Evolutionary conservation across 2,888 invertebrate genomes (phyloP).

Genomic region (Conistra vaccinii): DNA sequence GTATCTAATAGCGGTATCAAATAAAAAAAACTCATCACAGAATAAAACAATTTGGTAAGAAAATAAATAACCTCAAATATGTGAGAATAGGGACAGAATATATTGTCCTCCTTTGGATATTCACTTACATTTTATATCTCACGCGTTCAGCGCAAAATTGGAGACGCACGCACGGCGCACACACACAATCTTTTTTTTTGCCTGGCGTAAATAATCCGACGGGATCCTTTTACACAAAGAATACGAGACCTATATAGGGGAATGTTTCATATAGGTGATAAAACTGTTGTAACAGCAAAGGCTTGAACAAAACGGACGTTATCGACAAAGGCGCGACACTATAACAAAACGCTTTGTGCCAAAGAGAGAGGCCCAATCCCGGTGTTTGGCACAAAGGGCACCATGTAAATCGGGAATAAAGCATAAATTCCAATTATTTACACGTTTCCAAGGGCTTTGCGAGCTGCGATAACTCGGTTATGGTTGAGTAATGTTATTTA

Average conservation of each 20-base stretch:
- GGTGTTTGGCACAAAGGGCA: constrained; percentile 41
- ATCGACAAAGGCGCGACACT: constrained; percentile 34
- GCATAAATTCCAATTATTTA: constrained; percentile 44
- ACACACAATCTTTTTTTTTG: constrained; percentile 37
- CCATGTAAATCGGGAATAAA: constrained; percentile 30
- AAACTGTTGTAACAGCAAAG: constrained; percentile 10
- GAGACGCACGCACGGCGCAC: constrained; percentile 20
- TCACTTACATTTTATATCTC: constrained; percentile 49
- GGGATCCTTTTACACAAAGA: constrained; percentile 37
- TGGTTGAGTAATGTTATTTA: constrained; percentile 28
- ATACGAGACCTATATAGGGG: not conserved
- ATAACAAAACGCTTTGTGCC: constrained; percentile 22
- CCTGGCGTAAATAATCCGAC: constrained; percentile 32
- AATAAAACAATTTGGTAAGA: constrained; percentile 18
- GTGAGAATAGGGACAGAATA: constrained; percentile 30
- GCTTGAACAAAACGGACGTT: constrained; percentile 5
- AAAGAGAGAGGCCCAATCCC: constrained; percentile 1
- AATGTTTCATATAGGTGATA: constrained; percentile 12
- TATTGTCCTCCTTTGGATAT: constrained; percentile 35
- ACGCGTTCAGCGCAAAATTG: constrained; percentile 35
- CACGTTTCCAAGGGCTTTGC: constrained; percentile 12
- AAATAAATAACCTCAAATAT: constrained; percentile 38
- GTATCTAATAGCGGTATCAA: constrained; percentile 3
- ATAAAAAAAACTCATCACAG: constrained; percentile 27
- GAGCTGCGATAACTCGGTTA: constrained; percentile 21